phyloP scores from a whole-genome alignment of 1,140 invertebrate species.

The Diachasma alloeum region DNA sequence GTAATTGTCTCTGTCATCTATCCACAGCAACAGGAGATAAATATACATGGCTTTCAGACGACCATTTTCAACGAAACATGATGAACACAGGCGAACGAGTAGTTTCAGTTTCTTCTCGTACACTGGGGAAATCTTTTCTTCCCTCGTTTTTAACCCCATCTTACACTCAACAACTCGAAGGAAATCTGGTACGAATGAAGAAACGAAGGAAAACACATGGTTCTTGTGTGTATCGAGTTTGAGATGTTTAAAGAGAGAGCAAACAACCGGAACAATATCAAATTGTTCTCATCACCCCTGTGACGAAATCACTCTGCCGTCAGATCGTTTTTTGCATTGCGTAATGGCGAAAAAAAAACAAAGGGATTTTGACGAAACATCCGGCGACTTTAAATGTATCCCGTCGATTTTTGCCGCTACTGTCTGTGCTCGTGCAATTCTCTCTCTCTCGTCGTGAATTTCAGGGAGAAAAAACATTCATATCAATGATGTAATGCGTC shows the following conservation, averaged over 20 bases:
- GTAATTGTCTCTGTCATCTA: not conserved
- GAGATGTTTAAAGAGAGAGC: conserved; percentile 28
- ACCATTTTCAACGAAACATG: not conserved
- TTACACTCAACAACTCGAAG: not conserved
- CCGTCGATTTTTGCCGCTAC: not conserved
- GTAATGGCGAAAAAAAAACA: conserved; percentile 50
- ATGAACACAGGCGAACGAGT: not conserved
- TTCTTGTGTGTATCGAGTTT: not conserved
- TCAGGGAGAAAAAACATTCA: not conserved
- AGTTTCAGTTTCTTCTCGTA: not conserved
- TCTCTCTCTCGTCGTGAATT: not conserved
- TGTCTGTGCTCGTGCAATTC: not conserved
- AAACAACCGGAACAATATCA: conserved; percentile 55
- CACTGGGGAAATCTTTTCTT: conserved; percentile 7
- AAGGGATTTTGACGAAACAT: conserved; percentile 57
- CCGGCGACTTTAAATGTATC: conserved; percentile 58
- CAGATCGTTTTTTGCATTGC: conserved; percentile 44
- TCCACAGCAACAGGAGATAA: not conserved
- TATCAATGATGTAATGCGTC: not conserved
- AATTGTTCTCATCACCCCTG: conserved; percentile 56
- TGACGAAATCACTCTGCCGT: conserved; percentile 52
- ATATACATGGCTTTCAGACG: not conserved
- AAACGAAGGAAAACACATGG: not conserved
- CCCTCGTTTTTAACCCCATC: conserved; percentile 2
- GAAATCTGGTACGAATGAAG: not conserved